Percentiles rank a stretch among this genome's conserved stretches.
phyloP scores from a whole-genome alignment of 2,888 invertebrate species.

The Herminia tarsipennalis region DNA sequence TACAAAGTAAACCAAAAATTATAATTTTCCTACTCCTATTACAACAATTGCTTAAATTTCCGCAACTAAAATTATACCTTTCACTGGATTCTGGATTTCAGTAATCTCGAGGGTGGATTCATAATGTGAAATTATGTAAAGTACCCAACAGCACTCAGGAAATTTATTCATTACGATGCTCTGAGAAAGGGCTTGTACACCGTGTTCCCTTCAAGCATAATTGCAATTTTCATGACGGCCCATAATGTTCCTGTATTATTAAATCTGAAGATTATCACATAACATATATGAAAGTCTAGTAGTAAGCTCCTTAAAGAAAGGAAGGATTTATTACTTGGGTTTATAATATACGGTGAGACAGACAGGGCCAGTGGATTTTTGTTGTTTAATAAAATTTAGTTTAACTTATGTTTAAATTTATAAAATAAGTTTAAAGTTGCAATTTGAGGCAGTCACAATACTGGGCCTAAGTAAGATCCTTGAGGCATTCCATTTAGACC shows the following conservation, averaged over 20 bases:
- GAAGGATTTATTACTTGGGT: background rate
- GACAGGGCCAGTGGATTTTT: too few relatives aligned
- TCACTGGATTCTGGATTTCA: constrained; percentile 31
- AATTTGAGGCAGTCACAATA: too few relatives aligned
- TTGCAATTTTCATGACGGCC: constrained; percentile 44
- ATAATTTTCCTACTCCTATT: constrained; percentile 16
- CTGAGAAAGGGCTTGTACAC: constrained; percentile 34
- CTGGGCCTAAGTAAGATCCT: constrained; percentile 1
- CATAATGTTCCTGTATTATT: constrained; percentile 37
- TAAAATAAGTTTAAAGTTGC: too few relatives aligned
- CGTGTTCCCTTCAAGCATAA: constrained; percentile 36
- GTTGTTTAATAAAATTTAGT: too few relatives aligned
- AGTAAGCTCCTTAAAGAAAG: constrained; percentile 8
- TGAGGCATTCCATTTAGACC: background rate
- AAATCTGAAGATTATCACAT: constrained; percentile 41
- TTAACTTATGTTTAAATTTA: too few relatives aligned
- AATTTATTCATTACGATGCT: constrained; percentile 45
- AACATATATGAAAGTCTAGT: constrained; percentile 17
- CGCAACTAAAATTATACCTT: constrained; percentile 34
- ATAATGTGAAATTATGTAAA: constrained; percentile 48
- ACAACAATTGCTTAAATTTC: constrained; percentile 24
- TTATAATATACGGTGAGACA: too few relatives aligned
- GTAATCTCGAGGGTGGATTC: constrained; percentile 37
- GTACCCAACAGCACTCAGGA: constrained; percentile 41
- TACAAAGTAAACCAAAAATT: background rate